Conservation (phyloP, 2,888 invertebrate genomes). For the Leptopilina syphax region DNA sequence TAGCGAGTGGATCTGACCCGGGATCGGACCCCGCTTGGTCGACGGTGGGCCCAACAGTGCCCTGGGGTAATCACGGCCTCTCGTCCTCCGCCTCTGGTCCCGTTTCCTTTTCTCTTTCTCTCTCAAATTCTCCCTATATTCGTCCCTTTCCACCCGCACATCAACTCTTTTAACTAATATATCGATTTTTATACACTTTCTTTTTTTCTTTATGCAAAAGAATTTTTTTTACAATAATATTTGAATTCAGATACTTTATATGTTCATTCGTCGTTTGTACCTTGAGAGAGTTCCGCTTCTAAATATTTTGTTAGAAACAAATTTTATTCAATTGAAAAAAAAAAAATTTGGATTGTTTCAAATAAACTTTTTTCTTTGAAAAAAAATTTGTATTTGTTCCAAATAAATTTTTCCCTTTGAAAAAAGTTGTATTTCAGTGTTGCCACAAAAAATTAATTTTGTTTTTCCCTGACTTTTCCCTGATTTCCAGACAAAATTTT, state of each 20-base stretch:
- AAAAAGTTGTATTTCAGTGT: no score
- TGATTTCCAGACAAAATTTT: no score
- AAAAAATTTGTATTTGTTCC: no score
- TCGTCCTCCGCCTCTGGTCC: slow-evolving; percentile 71
- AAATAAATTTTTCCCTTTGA: no score
- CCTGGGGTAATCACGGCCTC: slow-evolving; percentile 75
- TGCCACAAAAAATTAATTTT: no score
- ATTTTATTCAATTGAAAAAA: no score
- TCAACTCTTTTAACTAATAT: not conserved
- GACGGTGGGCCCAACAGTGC: slow-evolving; percentile 69
- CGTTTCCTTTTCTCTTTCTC: slow-evolving; percentile 60
- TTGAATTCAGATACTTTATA: not conserved
- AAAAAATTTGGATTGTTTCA: no score
- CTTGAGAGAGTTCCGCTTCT: no score
- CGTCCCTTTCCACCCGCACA: slow-evolving; percentile 36
- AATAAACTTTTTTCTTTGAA: no score
- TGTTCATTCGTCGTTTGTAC: no score
- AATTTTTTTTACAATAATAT: not conserved
- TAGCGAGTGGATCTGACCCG: slow-evolving; percentile 75
- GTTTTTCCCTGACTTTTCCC: no score
- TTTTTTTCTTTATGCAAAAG: not conserved
- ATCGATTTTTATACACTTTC: not conserved
- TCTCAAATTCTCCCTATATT: slow-evolving; percentile 49
- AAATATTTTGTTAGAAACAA: no score
- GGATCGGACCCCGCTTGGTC: slow-evolving; percentile 71